A percentile compares a stretch with the other conserved stretches of the same genome.
phyloP scores from a whole-genome alignment of 2,113 vertebrate species.

The Vulpes vulpes region DNA sequence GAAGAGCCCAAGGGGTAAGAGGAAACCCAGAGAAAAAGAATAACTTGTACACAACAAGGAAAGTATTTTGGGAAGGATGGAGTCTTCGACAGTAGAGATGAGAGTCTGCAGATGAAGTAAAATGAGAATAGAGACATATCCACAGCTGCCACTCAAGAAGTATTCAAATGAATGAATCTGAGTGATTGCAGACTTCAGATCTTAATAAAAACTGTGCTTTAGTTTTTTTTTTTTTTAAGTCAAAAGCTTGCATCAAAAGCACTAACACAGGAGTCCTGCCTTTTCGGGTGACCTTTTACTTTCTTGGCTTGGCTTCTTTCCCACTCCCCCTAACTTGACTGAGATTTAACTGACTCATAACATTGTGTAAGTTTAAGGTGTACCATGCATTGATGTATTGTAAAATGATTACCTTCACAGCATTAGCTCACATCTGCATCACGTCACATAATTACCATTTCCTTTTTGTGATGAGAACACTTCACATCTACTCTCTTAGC shows the following conservation, averaged over 20 bases:
- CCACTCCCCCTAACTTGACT: neutral
- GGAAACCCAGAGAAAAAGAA: neutral
- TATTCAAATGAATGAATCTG: neutral
- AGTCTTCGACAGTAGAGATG: fast-evolving
- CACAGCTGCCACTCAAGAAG: fast-evolving
- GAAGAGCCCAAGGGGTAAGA: neutral
- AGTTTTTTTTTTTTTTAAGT: neutral
- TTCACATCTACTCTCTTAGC: neutral
- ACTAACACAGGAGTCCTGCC: neutral
- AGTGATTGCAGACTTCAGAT: neutral
- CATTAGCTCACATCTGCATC: neutral
- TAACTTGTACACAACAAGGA: neutral
- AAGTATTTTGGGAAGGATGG: neutral
- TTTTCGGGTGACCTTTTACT: neutral
- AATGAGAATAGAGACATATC: neutral
- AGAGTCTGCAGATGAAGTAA: neutral
- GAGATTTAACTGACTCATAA: neutral
- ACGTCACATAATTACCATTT: neutral
- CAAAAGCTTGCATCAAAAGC: neutral
- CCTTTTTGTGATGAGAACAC: neutral
- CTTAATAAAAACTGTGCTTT: neutral
- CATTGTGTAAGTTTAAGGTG: neutral
- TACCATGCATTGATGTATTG: neutral
- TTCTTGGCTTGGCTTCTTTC: neutral
- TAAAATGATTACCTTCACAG: neutral